phyloP scores from a whole-genome alignment of 2,797 vertebrate genomes.

The Tauraco hartlaubi region DNA sequence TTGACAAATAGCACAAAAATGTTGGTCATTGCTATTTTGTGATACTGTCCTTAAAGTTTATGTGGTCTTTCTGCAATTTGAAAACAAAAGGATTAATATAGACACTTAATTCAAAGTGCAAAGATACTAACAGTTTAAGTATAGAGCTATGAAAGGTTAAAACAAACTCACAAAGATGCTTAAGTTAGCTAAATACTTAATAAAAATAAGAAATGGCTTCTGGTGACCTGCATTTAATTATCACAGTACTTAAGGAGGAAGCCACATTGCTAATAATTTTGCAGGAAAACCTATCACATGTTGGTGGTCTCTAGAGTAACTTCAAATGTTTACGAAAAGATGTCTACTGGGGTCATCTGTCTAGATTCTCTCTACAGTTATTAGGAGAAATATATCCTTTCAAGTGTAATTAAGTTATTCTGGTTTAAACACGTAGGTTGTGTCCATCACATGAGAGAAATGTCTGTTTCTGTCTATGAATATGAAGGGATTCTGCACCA shows the following conservation, averaged over 20 bases:
- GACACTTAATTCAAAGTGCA: not conserved
- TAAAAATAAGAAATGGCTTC: not conserved
- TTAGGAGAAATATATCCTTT: not conserved
- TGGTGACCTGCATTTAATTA: not conserved
- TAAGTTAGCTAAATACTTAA: not conserved
- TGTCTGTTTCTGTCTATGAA: not conserved
- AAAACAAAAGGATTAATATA: not conserved
- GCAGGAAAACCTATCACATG: not conserved
- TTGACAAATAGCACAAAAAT: not conserved
- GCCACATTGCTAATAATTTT: not conserved
- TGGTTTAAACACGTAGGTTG: not conserved
- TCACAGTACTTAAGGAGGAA: not conserved
- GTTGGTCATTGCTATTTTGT: not conserved
- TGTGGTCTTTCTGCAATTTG: not conserved
- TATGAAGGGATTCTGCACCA: accelerated
- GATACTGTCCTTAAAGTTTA: not conserved
- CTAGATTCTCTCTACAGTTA: not conserved
- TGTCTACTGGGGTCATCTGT: not conserved
- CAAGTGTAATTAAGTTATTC: not conserved
- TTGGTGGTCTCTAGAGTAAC: not conserved
- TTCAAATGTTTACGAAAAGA: not conserved
- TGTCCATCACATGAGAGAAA: not conserved
- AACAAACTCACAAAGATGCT: not conserved
- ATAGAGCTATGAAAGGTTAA: not conserved
- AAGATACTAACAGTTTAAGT: not conserved